These are phyloP conservation scores for Choristoneura rosaceana DNA, from an alignment of 2,888 invertebrate genomes.

Conservation along the genomic window DNA sequence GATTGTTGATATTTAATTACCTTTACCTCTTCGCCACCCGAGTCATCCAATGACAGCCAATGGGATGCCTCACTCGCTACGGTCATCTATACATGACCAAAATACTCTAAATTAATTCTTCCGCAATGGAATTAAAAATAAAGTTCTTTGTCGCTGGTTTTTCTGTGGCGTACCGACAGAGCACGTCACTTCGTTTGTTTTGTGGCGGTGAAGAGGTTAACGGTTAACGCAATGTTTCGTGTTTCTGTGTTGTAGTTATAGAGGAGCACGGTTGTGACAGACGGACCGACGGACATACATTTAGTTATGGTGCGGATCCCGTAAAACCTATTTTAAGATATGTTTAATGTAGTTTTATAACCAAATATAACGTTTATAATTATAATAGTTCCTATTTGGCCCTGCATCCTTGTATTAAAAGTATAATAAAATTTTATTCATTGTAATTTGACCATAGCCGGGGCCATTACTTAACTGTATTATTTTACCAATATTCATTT, in stretches of 20 bases:
- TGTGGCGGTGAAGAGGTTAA: too few species aligned
- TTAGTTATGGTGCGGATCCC: background rate
- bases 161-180: too few species aligned
- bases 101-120: too few species aligned
- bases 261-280: conserved; percentile 19
- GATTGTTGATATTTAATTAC: background rate
- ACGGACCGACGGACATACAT: conserved; percentile 8
- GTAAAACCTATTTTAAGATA: conserved; percentile 2
- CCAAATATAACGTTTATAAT: conserved; percentile 17
- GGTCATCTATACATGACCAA: too few species aligned
- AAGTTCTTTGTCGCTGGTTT: too few species aligned
- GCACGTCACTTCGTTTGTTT: too few species aligned
- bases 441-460: conserved; percentile 6
- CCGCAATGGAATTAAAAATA: too few species aligned
- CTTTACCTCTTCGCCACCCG: too few species aligned
- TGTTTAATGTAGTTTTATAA: conserved; percentile 5
- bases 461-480: conserved; percentile 11
- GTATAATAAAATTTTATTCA: background rate
- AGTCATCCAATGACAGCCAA: too few species aligned
- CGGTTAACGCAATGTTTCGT: conserved; percentile 1
- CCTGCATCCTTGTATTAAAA: conserved; percentile 5
- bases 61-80: too few species aligned
- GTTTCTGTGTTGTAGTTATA: conserved; percentile 3
- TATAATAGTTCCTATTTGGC: conserved; percentile 33
- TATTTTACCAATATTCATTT: conserved; percentile 19